Evolutionary conservation across 2,888 invertebrate genomes (phyloP).

Genomic region (Troilus luridus): DNA sequence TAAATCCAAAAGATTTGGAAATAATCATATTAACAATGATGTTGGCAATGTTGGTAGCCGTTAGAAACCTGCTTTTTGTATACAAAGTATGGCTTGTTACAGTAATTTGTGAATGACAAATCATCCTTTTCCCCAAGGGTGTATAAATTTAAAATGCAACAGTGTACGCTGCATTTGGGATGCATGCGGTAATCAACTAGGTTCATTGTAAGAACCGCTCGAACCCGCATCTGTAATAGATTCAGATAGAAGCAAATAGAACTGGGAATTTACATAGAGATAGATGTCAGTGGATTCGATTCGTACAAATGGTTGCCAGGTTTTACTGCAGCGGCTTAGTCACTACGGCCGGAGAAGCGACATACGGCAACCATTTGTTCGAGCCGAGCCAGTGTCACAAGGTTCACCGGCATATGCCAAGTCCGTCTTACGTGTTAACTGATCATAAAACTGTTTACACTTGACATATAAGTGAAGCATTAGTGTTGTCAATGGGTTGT

Average conservation of each 20-base stretch:
- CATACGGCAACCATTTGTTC: conserved; percentile 48
- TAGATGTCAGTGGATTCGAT: background rate
- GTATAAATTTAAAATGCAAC: background rate
- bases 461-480: conserved; percentile 52
- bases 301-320: conserved; percentile 25
- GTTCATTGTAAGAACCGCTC: background rate
- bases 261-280: conserved; percentile 24
- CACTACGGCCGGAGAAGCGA: background rate
- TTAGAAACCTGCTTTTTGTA: no score
- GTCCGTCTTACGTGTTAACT: conserved; percentile 56
- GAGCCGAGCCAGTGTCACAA: background rate
- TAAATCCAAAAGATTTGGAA: no score
- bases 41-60: no score
- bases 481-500: conserved; percentile 22
- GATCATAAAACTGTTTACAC: conserved; percentile 54
- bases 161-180: background rate
- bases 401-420: conserved; percentile 31
- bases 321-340: conserved; percentile 36
- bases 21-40: no score
- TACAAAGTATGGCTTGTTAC: background rate
- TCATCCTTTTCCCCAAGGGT: background rate
- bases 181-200: background rate
- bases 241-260: conserved; percentile 33
- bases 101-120: background rate
- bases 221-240: background rate